These are phyloP conservation scores for Lydus trimaculatus DNA, from an alignment of 2,888 invertebrate species.

Conservation along the genomic window DNA sequence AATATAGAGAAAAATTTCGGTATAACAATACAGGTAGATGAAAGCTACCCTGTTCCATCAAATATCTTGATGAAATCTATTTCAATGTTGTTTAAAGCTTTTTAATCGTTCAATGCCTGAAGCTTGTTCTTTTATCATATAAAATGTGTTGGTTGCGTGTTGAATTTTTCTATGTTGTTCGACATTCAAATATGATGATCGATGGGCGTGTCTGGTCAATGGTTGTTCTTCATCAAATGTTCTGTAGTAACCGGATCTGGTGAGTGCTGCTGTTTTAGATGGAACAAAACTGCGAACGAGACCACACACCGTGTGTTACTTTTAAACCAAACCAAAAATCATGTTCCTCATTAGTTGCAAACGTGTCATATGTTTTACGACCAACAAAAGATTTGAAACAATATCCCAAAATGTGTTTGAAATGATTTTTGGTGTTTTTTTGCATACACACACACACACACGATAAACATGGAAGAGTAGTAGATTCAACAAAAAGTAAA, in stretches of 20 bases:
- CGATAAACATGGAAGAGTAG: not conserved
- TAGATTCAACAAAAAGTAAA: not conserved
- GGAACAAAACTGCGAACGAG: constrained; percentile 18
- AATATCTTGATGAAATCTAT: constrained; percentile 4
- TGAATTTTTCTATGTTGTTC: not conserved
- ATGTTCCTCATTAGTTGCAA: constrained; percentile 30
- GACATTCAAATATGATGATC: constrained; percentile 1
- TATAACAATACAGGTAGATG: not conserved
- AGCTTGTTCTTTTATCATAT: not conserved
- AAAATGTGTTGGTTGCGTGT: not conserved
- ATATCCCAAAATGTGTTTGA: not conserved
- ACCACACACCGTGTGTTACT: constrained; percentile 31
- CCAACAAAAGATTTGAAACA: not conserved
- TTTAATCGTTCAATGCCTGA: not conserved
- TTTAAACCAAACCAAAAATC: constrained; percentile 16
- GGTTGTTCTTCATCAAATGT: not conserved
- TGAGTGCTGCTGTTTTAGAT: constrained; percentile 35
- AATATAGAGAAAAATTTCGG: constrained; percentile 15
- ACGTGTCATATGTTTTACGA: constrained; percentile 12
- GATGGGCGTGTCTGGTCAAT: constrained; percentile 6
- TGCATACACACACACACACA: not conserved
- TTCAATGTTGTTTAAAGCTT: not conserved
- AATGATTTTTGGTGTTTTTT: not conserved
- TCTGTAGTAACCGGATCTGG: constrained; percentile 27
- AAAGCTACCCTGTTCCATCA: not conserved